These are phyloP conservation scores for Deilephila porcellus DNA, from an alignment of 2,888 invertebrate genomes.

Conservation along the genomic window DNA sequence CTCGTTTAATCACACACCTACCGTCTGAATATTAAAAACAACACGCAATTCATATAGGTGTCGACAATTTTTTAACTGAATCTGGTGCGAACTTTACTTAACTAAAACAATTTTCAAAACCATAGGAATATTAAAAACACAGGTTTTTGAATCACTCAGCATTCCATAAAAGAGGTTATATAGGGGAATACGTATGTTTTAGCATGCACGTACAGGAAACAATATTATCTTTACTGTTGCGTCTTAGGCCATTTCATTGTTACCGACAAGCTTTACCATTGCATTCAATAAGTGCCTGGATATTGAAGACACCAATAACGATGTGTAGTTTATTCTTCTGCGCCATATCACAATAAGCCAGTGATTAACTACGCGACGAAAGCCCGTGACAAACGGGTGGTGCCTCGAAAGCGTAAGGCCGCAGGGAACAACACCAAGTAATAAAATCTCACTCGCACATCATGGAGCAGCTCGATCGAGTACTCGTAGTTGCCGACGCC, in stretches of 20 bases:
- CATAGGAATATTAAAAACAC: too few species aligned
- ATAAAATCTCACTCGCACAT: constrained; percentile 58
- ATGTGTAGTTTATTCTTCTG: not conserved
- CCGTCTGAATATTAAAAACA: too few species aligned
- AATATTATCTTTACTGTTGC: not conserved
- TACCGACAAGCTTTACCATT: constrained; percentile 3
- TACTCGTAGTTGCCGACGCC: constrained; percentile 96
- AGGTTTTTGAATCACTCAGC: too few species aligned
- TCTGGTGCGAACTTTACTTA: too few species aligned
- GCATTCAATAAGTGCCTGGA: not conserved
- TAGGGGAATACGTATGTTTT: not conserved
- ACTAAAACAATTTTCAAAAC: too few species aligned
- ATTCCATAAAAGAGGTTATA: too few species aligned
- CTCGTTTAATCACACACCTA: too few species aligned
- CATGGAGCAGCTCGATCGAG: constrained; percentile 94
- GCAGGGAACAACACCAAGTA: constrained; percentile 20
- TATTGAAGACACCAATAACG: not conserved
- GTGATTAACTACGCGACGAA: constrained; percentile 11
- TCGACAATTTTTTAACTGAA: too few species aligned
- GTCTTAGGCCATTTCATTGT: not conserved
- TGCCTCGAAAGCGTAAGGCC: constrained; percentile 8
- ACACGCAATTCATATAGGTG: too few species aligned
- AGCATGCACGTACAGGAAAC: not conserved
- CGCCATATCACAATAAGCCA: not conserved
- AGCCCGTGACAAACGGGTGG: not conserved